Evolutionary conservation across 2,113 vertebrate species (phyloP), one percentile per base, ranked within the genome.

Genomic region (Petaurus breviceps): DNA sequence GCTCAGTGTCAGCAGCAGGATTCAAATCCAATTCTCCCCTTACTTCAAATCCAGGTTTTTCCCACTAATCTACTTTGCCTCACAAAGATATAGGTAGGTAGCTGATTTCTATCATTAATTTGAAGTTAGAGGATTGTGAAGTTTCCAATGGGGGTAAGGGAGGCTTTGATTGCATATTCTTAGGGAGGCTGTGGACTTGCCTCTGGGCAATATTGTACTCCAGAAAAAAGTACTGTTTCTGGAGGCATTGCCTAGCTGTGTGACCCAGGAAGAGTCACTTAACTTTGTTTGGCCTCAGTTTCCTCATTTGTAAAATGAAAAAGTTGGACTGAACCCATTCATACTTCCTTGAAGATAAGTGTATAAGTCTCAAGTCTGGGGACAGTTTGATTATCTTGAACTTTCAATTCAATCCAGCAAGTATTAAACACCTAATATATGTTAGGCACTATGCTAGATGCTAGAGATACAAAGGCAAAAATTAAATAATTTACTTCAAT

Each of bases 181-280:
- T 84, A 84, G 23, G 68, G 68, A 84, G n/a, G 16, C 19, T 22
- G 5, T 77, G 37, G 0, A 94, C 68, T 84, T 92, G 84, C 61
- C 51, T 68, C 51, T 9, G 54, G 55, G 68, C 84, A 95, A 93
- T 46, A 55, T 51, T 51, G 26, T 68, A 24, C 3, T 68, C 61
- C 43, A 49, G 93, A 68, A 54, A 90, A 96, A 55, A 54, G 5
- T 9, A 0, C 0, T 26, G 54, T 14, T 19, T 93, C 77, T 90
- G 54, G 93, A 68, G 92, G 55, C 0, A 16, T 25, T 54, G 47
- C 49, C 1, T 90, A 37, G 50, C 22, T 26, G 43, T 7, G 46
- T 93, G 50, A 57, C n/a, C 93, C 94, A 95, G 89, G 92, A 90
- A 94, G 68, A 49, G 6, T 95, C 77, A 93, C 89, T 54, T 43